These are phyloP conservation scores for Mesembrinibis cayennensis DNA, from an alignment of 2,113 vertebrate genomes.

Conservation along the genomic window DNA sequence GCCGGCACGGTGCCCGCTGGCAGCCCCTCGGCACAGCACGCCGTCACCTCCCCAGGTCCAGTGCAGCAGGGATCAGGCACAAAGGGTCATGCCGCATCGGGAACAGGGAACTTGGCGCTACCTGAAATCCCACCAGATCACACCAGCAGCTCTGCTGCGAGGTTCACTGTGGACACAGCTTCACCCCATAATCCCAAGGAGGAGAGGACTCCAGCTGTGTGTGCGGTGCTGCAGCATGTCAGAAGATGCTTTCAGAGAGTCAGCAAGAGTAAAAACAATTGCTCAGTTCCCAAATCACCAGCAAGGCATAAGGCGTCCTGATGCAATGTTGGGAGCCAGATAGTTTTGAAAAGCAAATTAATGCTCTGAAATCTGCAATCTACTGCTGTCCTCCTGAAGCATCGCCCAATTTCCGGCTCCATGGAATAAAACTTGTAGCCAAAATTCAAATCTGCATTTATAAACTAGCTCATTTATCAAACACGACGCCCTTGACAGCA, in stretches of 20 bases:
- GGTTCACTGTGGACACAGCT: neutral
- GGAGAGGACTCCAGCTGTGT: neutral
- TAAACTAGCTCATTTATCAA: conserved; percentile 5
- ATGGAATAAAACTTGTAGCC: neutral
- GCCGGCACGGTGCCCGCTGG: neutral
- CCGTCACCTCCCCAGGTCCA: accelerated
- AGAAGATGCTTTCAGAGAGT: neutral
- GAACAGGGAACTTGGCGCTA: neutral
- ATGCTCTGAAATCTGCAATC: neutral
- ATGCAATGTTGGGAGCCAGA: neutral
- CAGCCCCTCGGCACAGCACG: neutral
- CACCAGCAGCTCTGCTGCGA: neutral
- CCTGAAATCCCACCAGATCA: neutral
- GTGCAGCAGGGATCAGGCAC: neutral
- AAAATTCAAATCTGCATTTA: neutral
- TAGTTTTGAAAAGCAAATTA: neutral
- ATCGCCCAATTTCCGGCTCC: neutral
- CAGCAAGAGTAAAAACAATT: neutral
- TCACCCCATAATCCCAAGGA: neutral
- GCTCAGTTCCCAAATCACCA: neutral
- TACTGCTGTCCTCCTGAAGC: neutral
- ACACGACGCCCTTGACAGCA: neutral
- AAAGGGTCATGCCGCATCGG: accelerated
- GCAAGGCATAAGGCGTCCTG: neutral
- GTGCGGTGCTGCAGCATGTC: neutral